Percentiles rank a stretch among this genome's conserved stretches.
phyloP scores from a whole-genome alignment of 2,888 invertebrate species.

The Pinctada fucata region DNA sequence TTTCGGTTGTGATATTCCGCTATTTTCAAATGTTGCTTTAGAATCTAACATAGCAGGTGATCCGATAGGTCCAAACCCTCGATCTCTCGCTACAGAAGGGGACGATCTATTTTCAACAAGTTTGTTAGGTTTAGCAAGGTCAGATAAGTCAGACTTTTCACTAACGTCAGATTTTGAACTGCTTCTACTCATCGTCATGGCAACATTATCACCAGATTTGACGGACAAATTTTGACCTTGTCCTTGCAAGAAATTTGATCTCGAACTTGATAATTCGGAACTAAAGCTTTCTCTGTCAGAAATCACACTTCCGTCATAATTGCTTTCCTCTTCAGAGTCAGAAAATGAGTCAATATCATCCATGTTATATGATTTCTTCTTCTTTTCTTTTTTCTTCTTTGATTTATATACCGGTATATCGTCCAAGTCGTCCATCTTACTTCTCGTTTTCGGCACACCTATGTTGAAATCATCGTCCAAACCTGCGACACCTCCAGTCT shows the following conservation, averaged over 20 bases:
- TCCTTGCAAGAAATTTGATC: constrained; percentile 2
- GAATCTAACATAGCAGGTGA: constrained; percentile 30
- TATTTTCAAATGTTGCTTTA: not conserved
- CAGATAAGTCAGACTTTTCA: constrained; percentile 48
- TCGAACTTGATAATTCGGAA: constrained; percentile 22
- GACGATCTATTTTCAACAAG: constrained; percentile 25
- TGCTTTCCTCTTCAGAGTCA: constrained; percentile 28
- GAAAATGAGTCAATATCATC: constrained; percentile 50
- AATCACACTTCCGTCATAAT: constrained; percentile 22
- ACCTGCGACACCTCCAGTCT: constrained; percentile 10
- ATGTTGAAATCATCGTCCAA: constrained; percentile 24
- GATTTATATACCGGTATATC: constrained; percentile 46
- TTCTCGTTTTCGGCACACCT: constrained; percentile 44
- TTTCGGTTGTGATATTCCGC: constrained; percentile 4
- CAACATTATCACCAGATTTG: not conserved
- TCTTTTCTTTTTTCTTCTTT: constrained; percentile 28
- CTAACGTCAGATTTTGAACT: constrained; percentile 61
- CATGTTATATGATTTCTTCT: constrained; percentile 39
- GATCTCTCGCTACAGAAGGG: constrained; percentile 28
- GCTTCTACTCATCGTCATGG: constrained; percentile 48
- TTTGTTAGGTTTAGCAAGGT: constrained; percentile 46
- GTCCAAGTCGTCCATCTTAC: constrained; percentile 39
- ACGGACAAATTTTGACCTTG: not conserved
- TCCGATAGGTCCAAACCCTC: constrained; percentile 36
- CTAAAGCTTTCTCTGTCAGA: constrained; percentile 29